Percentiles rank a stretch among this genome's conserved stretches.
Conservation (phyloP, 1,140 invertebrate genomes). For the Leptinotarsa texana region DNA sequence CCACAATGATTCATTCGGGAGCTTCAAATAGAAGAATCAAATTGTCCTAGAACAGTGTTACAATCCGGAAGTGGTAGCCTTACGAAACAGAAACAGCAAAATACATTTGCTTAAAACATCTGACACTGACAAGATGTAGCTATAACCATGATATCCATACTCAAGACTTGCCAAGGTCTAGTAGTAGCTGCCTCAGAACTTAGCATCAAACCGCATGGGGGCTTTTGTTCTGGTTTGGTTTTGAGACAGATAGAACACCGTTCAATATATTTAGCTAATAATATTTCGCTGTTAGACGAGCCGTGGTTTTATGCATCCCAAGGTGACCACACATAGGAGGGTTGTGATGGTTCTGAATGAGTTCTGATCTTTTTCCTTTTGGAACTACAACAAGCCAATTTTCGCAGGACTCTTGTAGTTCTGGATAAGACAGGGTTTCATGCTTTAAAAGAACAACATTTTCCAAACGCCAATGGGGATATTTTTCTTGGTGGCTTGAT, state of each 20-base stretch:
- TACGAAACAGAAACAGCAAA: constrained; percentile 1
- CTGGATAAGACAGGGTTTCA: no score
- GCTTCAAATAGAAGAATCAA: constrained; percentile 37
- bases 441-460: no score
- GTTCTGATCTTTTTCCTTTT: no score
- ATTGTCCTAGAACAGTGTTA: neutral
- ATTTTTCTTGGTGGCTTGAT: no score
- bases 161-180: constrained; percentile 26
- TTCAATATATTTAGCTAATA: constrained; percentile 22
- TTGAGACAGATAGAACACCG: no score
- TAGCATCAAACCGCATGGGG: constrained; percentile 24
- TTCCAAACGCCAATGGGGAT: no score
- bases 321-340: constrained; percentile 24
- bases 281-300: constrained; percentile 26
- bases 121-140: no score
- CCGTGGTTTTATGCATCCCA: constrained; percentile 35
- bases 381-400: no score
- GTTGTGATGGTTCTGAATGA: constrained; percentile 23
- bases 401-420: no score
- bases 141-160: no score
- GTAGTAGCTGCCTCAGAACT: neutral
- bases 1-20: constrained; percentile 13
- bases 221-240: constrained; percentile 26
- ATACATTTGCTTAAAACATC: constrained; percentile 16
- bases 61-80: neutral